These are phyloP conservation scores for Venusia cambrica DNA, from an alignment of 2,888 invertebrate species.

Conservation along the genomic window DNA sequence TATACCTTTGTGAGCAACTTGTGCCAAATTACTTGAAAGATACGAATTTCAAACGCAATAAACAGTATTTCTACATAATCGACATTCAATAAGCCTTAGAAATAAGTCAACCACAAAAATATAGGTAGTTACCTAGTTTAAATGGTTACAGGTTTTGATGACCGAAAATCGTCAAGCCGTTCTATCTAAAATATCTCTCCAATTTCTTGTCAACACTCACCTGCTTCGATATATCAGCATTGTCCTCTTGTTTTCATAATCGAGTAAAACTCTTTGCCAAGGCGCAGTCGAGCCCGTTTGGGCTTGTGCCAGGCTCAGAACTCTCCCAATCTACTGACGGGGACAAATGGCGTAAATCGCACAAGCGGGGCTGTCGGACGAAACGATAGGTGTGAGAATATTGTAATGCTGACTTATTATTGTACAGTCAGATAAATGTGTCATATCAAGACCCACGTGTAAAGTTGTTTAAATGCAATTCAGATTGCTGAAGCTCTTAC, in stretches of 20 bases:
- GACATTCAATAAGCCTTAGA: too few relatives aligned
- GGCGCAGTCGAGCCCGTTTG: conserved; percentile 9
- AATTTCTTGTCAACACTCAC: conserved; percentile 8
- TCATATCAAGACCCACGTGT: neutral
- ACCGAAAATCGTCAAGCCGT: too few relatives aligned
- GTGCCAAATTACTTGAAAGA: too few relatives aligned
- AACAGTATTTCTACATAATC: too few relatives aligned
- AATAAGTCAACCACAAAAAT: too few relatives aligned
- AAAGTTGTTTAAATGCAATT: neutral
- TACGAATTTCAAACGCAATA: too few relatives aligned
- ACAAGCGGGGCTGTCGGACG: neutral
- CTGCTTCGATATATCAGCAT: conserved; percentile 12
- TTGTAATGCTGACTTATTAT: conserved; percentile 5
- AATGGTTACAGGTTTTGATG: too few relatives aligned
- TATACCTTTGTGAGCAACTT: too few relatives aligned
- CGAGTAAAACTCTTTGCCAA: conserved; percentile 5
- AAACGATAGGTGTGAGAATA: neutral
- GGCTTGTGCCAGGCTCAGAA: conserved; percentile 10
- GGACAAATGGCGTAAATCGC: conserved; percentile 12
- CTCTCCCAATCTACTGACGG: conserved; percentile 11
- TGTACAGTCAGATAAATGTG: conserved; percentile 2
- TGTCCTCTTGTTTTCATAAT: conserved; percentile 10
- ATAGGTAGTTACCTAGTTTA: too few relatives aligned
- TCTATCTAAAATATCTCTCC: too few relatives aligned
- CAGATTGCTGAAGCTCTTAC: too few relatives aligned